These are phyloP conservation scores for Heliconius cydno DNA, from an alignment of 2,888 invertebrate genomes.

Conservation along the genomic window DNA sequence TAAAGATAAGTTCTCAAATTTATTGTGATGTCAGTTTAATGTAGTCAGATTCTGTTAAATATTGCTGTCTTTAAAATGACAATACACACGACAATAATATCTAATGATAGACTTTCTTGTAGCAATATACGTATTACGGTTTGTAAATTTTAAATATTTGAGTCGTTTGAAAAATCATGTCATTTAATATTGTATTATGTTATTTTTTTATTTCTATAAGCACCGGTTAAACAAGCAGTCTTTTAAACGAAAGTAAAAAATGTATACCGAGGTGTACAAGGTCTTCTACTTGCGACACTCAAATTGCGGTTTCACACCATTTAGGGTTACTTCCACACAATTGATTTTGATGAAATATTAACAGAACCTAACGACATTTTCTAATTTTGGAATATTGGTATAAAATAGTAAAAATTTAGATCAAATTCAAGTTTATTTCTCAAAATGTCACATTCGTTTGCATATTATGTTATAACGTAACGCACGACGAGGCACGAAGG, in stretches of 20 bases:
- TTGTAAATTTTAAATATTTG: conserved; percentile 1
- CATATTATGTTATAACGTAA: not conserved
- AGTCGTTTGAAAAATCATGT: not conserved
- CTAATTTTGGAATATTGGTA: not conserved
- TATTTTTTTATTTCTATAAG: conserved; percentile 1
- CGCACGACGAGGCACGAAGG: conserved; percentile 20
- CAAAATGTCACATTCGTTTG: not conserved
- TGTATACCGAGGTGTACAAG: conserved; percentile 4
- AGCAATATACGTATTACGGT: not conserved
- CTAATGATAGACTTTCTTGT: not conserved
- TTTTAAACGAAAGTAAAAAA: conserved; percentile 9
- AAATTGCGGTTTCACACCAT: conserved; percentile 9
- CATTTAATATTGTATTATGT: not conserved
- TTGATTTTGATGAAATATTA: conserved; percentile 6
- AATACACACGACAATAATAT: not conserved
- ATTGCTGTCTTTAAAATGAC: not conserved
- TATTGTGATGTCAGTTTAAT: not conserved
- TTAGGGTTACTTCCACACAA: conserved; percentile 11
- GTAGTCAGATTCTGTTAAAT: not conserved
- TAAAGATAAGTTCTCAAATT: too few relatives aligned
- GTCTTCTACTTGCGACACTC: conserved; percentile 14
- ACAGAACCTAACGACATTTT: not conserved
- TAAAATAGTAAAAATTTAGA: not conserved
- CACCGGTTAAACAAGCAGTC: conserved; percentile 2
- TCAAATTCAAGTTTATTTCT: not conserved